Evolutionary conservation across 1,140 invertebrate genomes (phyloP).

Genomic region (Ceratosolen fusciceps): DNA sequence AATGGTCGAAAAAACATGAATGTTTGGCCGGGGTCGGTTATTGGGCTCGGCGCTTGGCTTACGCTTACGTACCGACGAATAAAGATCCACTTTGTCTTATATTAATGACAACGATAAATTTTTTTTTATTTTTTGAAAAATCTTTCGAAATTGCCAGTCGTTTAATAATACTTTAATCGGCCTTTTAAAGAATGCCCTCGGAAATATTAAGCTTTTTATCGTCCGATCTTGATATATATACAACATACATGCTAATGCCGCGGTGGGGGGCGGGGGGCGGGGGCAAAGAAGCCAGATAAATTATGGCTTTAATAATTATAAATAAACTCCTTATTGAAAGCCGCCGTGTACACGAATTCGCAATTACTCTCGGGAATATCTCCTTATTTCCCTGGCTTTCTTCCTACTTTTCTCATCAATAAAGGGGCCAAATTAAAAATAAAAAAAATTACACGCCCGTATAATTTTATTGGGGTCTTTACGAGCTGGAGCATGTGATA

Average conservation of each 20-base stretch:
- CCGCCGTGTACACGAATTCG: not conserved
- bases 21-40: not conserved
- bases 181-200: not conserved
- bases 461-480: not conserved
- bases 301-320: constrained; percentile 10
- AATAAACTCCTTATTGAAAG: not conserved
- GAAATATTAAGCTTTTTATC: not conserved
- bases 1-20: not conserved
- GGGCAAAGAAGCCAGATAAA: constrained; percentile 5
- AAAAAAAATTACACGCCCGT: too few relatives aligned
- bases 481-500: not conserved
- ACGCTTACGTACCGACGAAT: not conserved
- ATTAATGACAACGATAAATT: constrained; percentile 1
- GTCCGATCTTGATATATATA: not conserved
- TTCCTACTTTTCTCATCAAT: not conserved
- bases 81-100: not conserved
- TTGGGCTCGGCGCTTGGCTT: not conserved
- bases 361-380: not conserved
- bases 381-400: not conserved
- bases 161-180: constrained; percentile 2
- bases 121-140: not conserved
- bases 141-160: not conserved
- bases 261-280: too few relatives aligned
- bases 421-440: not conserved
- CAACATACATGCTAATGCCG: not conserved